Conservation (phyloP, 2,888 invertebrate species). For the Rapana venosa region DNA sequence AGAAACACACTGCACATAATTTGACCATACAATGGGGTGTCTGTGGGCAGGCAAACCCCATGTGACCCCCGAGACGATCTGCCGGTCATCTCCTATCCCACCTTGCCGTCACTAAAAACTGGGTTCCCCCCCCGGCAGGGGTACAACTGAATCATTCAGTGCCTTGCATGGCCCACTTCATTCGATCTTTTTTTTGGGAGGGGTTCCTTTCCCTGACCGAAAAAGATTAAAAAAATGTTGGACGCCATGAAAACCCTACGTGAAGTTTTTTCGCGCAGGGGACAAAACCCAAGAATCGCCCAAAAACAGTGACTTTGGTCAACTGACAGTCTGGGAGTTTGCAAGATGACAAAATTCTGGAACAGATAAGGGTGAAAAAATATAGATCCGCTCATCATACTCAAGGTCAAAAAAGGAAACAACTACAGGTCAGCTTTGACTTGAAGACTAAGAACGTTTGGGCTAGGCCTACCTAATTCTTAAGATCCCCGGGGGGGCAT, state of each 20-base stretch:
- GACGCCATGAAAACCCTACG: not conserved
- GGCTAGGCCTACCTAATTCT: too few species aligned
- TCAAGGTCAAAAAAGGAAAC: too few species aligned
- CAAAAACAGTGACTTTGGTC: not conserved
- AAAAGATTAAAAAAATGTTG: not conserved
- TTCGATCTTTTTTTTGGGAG: not conserved
- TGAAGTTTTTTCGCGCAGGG: slow-evolving; percentile 7
- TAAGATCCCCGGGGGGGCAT: too few species aligned
- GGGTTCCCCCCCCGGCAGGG: too few species aligned
- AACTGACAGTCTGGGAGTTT: too few species aligned
- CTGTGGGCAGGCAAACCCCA: not conserved
- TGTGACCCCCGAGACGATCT: not conserved
- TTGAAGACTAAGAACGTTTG: too few species aligned
- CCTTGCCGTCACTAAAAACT: not conserved
- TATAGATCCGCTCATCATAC: too few species aligned
- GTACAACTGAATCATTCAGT: not conserved
- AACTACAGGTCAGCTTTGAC: too few species aligned
- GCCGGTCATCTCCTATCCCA: not conserved
- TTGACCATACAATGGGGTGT: not conserved
- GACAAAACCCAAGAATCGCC: slow-evolving; percentile 8
- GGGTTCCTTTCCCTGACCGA: not conserved
- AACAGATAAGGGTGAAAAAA: too few species aligned
- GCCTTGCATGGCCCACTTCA: too few species aligned
- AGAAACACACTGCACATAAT: not conserved
- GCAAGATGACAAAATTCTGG: too few species aligned